Evolutionary conservation across 53 echinoderm and acorn worm species (phyloP), one percentile per base, ranked within the genome.

Genomic region (Temnopleurus reevesii): DNA sequence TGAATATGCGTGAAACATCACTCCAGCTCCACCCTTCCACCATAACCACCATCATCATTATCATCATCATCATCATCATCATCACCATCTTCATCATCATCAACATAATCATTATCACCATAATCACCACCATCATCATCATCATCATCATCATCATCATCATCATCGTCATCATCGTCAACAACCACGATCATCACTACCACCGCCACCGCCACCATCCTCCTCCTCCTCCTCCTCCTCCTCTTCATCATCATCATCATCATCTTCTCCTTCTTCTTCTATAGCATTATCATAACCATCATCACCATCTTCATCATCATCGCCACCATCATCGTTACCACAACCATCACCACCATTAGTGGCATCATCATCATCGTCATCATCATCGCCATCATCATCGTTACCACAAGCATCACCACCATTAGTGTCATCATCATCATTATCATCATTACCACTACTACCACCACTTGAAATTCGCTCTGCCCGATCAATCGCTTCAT

Each of bases 231-330:
- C 5, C 12, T 55, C 55, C 28, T 56, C 83, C 0, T 51, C 23
- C 4, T 81, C 53, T 23, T 51, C 81, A 25, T 46, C 81, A 81
- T 81, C 53, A 81, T 49, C 81, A 80, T 53, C 53, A 81, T 81
- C 49, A 81, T 51, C 53, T 51, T 81, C 49, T 51, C 55, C 83
- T 55, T 83, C 55, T 31, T 55, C 83, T 18, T 83, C 55, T 55
- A 55, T 56, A 55, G 55, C 12, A 29, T 38, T 56, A 36, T 55
- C 35, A 19, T 38, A 34, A 33, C 55, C 35, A 34, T 33, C 30
- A 47, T 80, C 25, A 80, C 28, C 81, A 80, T 51, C 49, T 47
- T 26, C 23, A 27, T n/a, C 49, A 27, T 0, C 34, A 35, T 66
- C 2, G 8, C 6, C 71, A 36, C 41, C n/a, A 38, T 38, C 41